phyloP scores from a whole-genome alignment of 92 coral and sea anemone genomes.

The Umimayanthus chanpuru region DNA sequence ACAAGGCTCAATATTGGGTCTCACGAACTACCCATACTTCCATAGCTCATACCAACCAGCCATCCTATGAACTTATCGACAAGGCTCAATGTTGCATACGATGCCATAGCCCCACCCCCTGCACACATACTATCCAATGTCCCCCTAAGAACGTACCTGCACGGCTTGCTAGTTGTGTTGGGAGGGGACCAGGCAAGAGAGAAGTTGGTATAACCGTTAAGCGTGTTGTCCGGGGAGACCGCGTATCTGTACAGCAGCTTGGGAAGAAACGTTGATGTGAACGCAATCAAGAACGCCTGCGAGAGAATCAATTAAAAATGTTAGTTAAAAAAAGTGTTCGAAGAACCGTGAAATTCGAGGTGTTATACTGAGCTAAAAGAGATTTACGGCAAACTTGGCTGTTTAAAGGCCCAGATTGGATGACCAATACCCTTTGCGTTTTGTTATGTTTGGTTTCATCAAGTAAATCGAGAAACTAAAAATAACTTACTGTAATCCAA shows the following conservation, averaged over 20 bases:
- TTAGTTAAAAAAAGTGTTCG: not conserved
- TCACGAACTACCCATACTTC: too few species aligned
- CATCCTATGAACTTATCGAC: too few species aligned
- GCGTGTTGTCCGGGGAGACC: conserved; percentile 70
- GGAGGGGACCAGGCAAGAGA: conserved; percentile 95
- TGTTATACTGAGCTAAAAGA: not conserved
- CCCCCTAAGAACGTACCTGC: conserved; percentile 66
- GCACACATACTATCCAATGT: not conserved
- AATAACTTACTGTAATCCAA: too few species aligned
- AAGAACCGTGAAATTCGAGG: not conserved
- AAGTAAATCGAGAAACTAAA: too few species aligned
- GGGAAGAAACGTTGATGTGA: conserved; percentile 94
- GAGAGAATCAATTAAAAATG: not conserved
- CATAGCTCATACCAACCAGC: too few species aligned
- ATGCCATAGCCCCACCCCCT: not conserved
- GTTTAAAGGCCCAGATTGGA: too few species aligned
- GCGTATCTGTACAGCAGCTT: conserved; percentile 81
- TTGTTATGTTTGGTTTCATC: too few species aligned
- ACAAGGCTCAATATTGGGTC: too few species aligned
- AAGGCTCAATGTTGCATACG: not conserved
- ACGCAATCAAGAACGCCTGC: conserved; percentile 95
- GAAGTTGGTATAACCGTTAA: conserved; percentile 85
- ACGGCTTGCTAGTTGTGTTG: conserved; percentile 87
- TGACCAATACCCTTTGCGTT: too few species aligned
- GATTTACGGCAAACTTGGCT: too few species aligned